A percentile compares a stretch with the other conserved stretches of the same genome.
These are phyloP conservation scores for Aphelinus atriplicis DNA, from an alignment of 1,140 invertebrate species.

Conservation along the genomic window DNA sequence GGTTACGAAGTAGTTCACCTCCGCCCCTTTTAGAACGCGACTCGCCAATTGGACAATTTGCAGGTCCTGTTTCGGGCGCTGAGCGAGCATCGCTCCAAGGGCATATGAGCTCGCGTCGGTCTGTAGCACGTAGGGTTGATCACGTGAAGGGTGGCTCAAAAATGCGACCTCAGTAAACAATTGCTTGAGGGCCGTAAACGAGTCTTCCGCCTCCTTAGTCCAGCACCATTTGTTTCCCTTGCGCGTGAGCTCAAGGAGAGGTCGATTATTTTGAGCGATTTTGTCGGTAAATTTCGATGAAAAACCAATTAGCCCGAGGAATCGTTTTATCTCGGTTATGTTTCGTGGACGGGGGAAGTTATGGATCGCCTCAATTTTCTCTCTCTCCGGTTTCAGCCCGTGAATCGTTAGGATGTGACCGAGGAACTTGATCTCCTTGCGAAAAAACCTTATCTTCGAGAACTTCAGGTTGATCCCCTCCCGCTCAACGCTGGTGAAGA, in stretches of 20 bases:
- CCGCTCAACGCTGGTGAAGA: background rate
- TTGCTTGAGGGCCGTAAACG: background rate
- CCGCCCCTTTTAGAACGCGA: background rate
- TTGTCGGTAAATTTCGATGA: background rate
- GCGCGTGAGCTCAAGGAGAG: background rate
- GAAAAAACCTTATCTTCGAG: conserved; percentile 24
- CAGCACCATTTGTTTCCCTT: background rate
- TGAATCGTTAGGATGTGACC: conserved; percentile 15
- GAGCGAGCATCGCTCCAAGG: conserved; percentile 12
- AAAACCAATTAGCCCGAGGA: conserved; percentile 5
- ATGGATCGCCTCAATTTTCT: conserved; percentile 21
- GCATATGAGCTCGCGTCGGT: conserved; percentile 8
- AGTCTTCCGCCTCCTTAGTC: background rate
- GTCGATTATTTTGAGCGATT: background rate
- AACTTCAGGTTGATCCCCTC: conserved; percentile 21
- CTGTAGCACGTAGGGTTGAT: background rate
- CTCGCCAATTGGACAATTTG: background rate
- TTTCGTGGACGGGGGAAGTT: conserved; percentile 25
- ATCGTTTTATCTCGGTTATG: conserved; percentile 13
- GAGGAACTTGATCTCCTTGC: conserved; percentile 18
- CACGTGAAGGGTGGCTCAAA: background rate
- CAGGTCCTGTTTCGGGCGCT: background rate
- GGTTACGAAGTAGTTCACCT: conserved; percentile 8
- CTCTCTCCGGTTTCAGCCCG: conserved; percentile 18
- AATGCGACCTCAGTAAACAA: background rate